Conservation (phyloP, 53 echinoderm and acorn worm genomes). For the Paracentrotus lividus region DNA sequence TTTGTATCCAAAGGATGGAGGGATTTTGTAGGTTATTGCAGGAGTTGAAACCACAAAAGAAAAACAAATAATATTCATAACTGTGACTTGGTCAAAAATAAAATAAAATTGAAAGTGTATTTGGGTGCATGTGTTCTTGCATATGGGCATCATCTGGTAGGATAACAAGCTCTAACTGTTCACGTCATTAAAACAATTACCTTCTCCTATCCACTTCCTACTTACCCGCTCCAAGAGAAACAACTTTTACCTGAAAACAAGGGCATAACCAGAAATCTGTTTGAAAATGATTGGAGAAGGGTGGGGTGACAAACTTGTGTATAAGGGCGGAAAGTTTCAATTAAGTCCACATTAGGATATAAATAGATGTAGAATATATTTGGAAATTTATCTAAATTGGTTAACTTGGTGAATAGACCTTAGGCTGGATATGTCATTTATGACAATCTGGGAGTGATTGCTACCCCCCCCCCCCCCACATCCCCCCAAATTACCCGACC, state of each 20-base stretch:
- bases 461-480: neutral
- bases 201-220: conserved; percentile 15
- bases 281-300: neutral
- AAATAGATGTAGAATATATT: too few relatives aligned
- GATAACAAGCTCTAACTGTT: conserved; percentile 1
- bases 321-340: too few relatives aligned
- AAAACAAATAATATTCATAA: neutral
- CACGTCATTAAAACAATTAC: conserved; percentile 49
- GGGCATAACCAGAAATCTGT: neutral
- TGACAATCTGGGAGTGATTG: neutral
- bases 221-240: neutral
- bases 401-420: neutral
- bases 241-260: neutral
- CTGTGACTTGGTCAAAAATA: neutral
- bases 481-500: neutral
- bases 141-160: neutral
- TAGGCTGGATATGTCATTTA: too few relatives aligned
- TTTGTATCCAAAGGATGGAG: neutral
- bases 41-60: neutral
- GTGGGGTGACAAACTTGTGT: too few relatives aligned
- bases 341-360: too few relatives aligned
- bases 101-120: neutral
- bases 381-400: neutral
- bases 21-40: neutral
- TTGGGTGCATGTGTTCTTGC: conserved; percentile 1